Conservation (phyloP, 2,888 invertebrate genomes). For the Uropetala carovei region DNA sequence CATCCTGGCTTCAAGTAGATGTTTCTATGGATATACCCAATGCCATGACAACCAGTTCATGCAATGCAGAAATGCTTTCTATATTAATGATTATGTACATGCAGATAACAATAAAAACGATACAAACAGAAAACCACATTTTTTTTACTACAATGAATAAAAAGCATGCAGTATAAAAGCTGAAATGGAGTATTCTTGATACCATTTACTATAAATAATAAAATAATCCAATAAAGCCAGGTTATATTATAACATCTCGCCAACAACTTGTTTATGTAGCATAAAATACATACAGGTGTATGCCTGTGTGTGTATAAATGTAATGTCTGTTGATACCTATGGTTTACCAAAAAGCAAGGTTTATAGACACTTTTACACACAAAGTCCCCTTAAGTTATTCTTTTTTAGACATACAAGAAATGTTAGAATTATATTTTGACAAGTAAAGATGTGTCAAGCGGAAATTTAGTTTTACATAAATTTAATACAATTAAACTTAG, state of each 20-base stretch:
- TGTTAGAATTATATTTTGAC: background rate
- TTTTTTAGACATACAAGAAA: background rate
- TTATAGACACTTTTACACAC: background rate
- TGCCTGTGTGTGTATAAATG: background rate
- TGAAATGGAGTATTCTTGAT: background rate
- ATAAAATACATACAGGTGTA: conserved; percentile 2
- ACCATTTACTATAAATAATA: conserved; percentile 35
- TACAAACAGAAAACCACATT: conserved; percentile 48
- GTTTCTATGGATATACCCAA: conserved; percentile 77
- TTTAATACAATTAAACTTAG: background rate
- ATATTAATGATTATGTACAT: conserved; percentile 59
- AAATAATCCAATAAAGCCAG: background rate
- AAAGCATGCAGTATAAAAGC: conserved; percentile 51
- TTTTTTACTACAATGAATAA: conserved; percentile 38
- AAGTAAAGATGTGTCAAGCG: too few species aligned
- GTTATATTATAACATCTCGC: background rate
- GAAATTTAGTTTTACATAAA: background rate
- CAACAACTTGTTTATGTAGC: conserved; percentile 2
- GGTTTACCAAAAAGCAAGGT: background rate
- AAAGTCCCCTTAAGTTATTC: background rate
- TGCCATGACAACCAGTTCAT: conserved; percentile 70
- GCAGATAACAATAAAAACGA: conserved; percentile 50
- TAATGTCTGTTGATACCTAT: background rate
- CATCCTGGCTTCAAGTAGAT: conserved; percentile 80
- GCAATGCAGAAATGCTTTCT: conserved; percentile 68